Evolutionary conservation across 2,888 invertebrate genomes (phyloP).

Genomic region (Kuschelorhynchus macadamiae): DNA sequence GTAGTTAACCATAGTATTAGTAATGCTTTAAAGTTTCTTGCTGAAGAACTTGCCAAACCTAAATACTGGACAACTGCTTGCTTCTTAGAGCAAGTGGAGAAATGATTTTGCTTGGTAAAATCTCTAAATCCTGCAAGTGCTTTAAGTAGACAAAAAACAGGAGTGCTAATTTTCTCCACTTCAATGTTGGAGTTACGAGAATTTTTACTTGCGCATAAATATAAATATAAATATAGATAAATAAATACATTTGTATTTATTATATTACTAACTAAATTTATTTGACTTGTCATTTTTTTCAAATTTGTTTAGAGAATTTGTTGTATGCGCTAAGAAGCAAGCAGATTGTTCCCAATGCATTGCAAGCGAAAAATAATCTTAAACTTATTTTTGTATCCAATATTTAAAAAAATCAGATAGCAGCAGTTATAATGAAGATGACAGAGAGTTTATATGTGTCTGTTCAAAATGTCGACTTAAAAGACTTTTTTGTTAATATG

Average conservation of each 20-base stretch:
- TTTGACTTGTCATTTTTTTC: conserved; percentile 52
- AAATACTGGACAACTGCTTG: conserved; percentile 53
- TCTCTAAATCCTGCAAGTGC: conserved; percentile 48
- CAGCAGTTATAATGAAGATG: too few relatives aligned
- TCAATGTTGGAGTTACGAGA: too few relatives aligned
- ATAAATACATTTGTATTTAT: conserved; percentile 22
- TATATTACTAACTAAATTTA: conserved; percentile 38
- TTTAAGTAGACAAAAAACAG: conserved; percentile 46
- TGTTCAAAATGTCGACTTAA: too few relatives aligned
- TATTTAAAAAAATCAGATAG: too few relatives aligned
- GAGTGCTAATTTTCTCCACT: too few relatives aligned
- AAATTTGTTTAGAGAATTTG: conserved; percentile 53
- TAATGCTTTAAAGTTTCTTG: conserved; percentile 13
- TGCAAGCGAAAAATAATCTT: conserved; percentile 50
- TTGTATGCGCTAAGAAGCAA: conserved; percentile 48
- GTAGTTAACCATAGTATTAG: conserved; percentile 33
- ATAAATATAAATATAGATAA: too few relatives aligned
- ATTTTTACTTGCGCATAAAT: not conserved
- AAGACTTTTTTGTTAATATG: too few relatives aligned
- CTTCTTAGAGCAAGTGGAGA: conserved; percentile 52
- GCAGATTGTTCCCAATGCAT: conserved; percentile 46
- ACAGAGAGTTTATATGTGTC: too few relatives aligned
- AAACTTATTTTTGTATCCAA: conserved; percentile 51
- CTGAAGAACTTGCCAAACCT: conserved; percentile 31
- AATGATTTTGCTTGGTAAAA: conserved; percentile 55